A percentile compares a stretch with the other conserved stretches of the same genome.
phyloP scores from a whole-genome alignment of 2,888 invertebrate genomes.

The Antheraea yamamai region DNA sequence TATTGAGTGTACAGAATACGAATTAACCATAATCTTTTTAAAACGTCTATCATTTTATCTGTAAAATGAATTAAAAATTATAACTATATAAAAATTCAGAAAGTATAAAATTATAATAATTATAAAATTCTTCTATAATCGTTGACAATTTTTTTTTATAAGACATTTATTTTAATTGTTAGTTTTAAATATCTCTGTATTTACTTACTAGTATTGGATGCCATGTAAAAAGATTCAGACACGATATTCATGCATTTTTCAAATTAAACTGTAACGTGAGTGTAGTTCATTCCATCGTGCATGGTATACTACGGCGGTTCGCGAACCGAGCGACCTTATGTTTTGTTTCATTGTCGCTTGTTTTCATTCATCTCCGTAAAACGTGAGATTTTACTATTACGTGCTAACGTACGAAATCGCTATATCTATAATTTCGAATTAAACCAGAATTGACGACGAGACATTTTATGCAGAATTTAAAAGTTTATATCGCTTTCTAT shows the following conservation, averaged over 20 bases:
- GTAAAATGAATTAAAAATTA: neutral
- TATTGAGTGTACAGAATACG: neutral
- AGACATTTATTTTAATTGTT: neutral
- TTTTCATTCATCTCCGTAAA: slow-evolving; percentile 50
- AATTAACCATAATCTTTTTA: neutral
- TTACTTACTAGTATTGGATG: slow-evolving; percentile 56
- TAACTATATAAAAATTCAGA: neutral
- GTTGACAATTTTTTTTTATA: neutral
- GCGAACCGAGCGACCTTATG: slow-evolving; percentile 39
- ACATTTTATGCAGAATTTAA: neutral
- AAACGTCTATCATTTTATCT: neutral
- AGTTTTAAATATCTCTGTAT: neutral
- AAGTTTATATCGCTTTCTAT: neutral
- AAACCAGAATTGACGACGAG: neutral
- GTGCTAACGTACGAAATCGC: neutral
- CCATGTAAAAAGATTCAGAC: slow-evolving; percentile 52
- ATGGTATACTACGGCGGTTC: slow-evolving; percentile 42
- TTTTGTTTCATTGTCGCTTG: slow-evolving; percentile 55
- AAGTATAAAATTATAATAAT: too few species aligned
- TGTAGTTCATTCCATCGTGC: slow-evolving; percentile 40
- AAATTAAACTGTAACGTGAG: slow-evolving; percentile 46
- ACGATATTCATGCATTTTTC: slow-evolving; percentile 43
- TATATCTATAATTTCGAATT: neutral
- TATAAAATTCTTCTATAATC: neutral
- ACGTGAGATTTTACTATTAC: slow-evolving; percentile 2